Conservation (phyloP, 1,140 invertebrate species). For the Ips typographus region DNA sequence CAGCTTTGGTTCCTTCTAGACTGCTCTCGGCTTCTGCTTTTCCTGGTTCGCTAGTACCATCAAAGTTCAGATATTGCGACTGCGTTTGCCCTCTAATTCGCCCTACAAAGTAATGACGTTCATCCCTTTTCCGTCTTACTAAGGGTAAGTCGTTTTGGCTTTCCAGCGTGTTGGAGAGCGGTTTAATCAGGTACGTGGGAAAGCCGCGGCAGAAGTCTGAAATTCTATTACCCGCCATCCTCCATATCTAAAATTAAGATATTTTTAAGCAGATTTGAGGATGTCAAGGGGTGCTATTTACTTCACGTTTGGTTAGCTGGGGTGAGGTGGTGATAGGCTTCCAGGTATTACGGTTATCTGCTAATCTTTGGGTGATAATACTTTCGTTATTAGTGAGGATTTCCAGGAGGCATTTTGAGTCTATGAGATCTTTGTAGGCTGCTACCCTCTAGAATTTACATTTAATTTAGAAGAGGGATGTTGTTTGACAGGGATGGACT, state of each 20-base stretch:
- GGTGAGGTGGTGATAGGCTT: constrained; percentile 40
- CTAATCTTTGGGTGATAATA: constrained; percentile 34
- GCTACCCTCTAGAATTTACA: constrained; percentile 39
- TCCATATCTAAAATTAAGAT: constrained; percentile 40
- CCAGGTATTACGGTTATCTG: constrained; percentile 23
- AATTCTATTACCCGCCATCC: constrained; percentile 43
- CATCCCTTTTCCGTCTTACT: constrained; percentile 30
- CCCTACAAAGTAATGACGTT: constrained; percentile 41
- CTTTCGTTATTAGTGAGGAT: constrained; percentile 40
- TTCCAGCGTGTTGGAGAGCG: constrained; percentile 14
- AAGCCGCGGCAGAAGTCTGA: constrained; percentile 46
- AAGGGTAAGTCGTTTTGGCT: constrained; percentile 35
- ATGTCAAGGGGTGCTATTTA: constrained; percentile 22
- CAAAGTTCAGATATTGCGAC: constrained; percentile 75
- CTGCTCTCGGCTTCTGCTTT: constrained; percentile 77
- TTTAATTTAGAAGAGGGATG: not conserved
- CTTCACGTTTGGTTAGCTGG: constrained; percentile 43
- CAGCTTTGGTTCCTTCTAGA: constrained; percentile 68
- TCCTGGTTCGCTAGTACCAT: constrained; percentile 59
- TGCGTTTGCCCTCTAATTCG: constrained; percentile 70
- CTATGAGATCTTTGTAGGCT: constrained; percentile 43
- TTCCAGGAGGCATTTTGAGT: constrained; percentile 44
- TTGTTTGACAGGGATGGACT: constrained; percentile 8
- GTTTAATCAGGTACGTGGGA: constrained; percentile 45
- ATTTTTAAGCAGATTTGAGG: constrained; percentile 1